Conservation (phyloP, 2,113 vertebrate species). For the Takifugu flavidus region DNA sequence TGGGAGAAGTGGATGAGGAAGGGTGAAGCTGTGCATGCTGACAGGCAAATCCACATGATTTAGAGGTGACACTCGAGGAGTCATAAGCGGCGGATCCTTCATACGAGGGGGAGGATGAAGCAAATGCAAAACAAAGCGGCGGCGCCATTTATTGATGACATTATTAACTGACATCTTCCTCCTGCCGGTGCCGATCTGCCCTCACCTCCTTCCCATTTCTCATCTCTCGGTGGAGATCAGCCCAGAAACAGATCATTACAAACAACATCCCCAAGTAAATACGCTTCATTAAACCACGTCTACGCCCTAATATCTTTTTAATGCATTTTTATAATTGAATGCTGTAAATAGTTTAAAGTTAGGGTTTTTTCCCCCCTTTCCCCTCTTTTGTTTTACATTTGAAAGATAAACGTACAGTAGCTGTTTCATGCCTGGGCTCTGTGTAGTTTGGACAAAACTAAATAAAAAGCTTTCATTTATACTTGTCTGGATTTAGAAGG, state of each 20-base stretch:
- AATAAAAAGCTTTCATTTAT: too few species aligned
- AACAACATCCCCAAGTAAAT: constrained; percentile 80
- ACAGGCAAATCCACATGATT: background rate
- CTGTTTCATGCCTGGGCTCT: too few species aligned
- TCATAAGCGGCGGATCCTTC: too few species aligned
- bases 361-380: background rate
- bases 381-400: constrained; percentile 8
- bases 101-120: background rate
- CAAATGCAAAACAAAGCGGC: constrained; percentile 6
- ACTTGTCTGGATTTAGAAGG: too few species aligned
- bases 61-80: background rate
- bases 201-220: constrained; percentile 36
- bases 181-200: constrained; percentile 16
- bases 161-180: constrained; percentile 47
- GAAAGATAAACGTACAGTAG: too few species aligned
- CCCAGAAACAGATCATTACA: constrained; percentile 77
- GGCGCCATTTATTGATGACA: constrained; percentile 22
- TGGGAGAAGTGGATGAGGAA: background rate
- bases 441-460: too few species aligned
- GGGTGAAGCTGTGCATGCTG: background rate
- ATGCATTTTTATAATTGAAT: constrained; percentile 82
- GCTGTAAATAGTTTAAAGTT: constrained; percentile 71
- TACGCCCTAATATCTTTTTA: constrained; percentile 81
- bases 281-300: constrained; percentile 81
- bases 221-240: constrained; percentile 62